A percentile compares a stretch with the other conserved stretches of the same genome.
Conservation (phyloP, 2,888 invertebrate genomes). For the Lampropteryx suffumata region DNA sequence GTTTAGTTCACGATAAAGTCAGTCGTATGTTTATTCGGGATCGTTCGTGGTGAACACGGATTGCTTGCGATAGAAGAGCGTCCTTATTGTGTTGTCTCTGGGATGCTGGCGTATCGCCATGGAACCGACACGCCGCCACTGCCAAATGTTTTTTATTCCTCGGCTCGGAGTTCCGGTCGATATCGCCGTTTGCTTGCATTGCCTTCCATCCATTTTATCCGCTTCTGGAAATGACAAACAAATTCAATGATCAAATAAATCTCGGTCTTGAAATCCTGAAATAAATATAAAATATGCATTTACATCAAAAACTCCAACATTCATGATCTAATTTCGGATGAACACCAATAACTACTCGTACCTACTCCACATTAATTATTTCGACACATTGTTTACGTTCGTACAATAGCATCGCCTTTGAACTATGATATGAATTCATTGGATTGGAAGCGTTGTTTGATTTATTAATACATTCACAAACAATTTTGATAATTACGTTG, state of each 20-base stretch:
- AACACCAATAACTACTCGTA: slow-evolving; percentile 22
- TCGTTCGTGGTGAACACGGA: slow-evolving; percentile 67
- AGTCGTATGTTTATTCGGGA: slow-evolving; percentile 38
- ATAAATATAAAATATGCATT: background rate
- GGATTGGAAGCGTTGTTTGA: slow-evolving; percentile 25
- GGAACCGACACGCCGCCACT: slow-evolving; percentile 49
- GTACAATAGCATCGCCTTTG: slow-evolving; percentile 20
- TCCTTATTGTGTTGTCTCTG: slow-evolving; percentile 75
- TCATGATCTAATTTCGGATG: slow-evolving; percentile 15
- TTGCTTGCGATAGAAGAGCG: slow-evolving; percentile 68
- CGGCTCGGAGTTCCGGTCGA: slow-evolving; percentile 51
- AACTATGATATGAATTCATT: slow-evolving; percentile 31
- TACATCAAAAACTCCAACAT: slow-evolving; percentile 1
- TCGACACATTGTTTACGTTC: slow-evolving; percentile 26
- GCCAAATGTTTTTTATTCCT: slow-evolving; percentile 66
- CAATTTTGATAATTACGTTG: slow-evolving; percentile 36
- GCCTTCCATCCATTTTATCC: slow-evolving; percentile 35
- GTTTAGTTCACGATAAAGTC: slow-evolving; percentile 14
- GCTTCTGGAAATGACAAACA: slow-evolving; percentile 27
- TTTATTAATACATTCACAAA: slow-evolving; percentile 38
- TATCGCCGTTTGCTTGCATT: slow-evolving; percentile 68
- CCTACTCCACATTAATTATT: slow-evolving; percentile 19
- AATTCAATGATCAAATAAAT: slow-evolving; percentile 14
- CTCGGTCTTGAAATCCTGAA: background rate
- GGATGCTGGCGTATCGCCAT: slow-evolving; percentile 68